These are phyloP conservation scores for Enoplosus armatus DNA, from an alignment of 2,797 vertebrate genomes.

Conservation along the genomic window DNA sequence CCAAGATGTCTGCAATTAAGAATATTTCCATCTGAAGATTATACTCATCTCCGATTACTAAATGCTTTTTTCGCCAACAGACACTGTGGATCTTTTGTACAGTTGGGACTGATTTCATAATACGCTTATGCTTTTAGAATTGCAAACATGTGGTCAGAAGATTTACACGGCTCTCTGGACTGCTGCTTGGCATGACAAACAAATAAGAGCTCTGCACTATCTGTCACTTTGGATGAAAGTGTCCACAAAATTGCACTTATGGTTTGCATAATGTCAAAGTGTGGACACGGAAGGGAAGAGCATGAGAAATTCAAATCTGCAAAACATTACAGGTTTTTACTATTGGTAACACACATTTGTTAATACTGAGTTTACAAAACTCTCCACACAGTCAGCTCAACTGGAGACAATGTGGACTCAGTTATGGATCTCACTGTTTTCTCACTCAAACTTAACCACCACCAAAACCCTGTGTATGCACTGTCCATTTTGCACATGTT, in stretches of 20 bases:
- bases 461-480: too few species aligned
- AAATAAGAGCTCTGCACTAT: not conserved
- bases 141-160: constrained; percentile 24
- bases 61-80: constrained; percentile 39
- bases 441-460: too few species aligned
- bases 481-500: too few species aligned
- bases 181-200: not conserved
- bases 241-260: not conserved
- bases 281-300: not conserved
- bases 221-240: constrained; percentile 5
- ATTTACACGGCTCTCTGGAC: constrained; percentile 13
- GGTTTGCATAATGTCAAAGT: constrained; percentile 3
- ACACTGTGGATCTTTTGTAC: constrained; percentile 28
- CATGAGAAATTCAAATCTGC: not conserved
- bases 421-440: too few species aligned
- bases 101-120: constrained; percentile 44
- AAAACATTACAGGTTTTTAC: not conserved
- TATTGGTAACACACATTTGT: not conserved
- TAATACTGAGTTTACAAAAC: too few species aligned
- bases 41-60: constrained; percentile 59
- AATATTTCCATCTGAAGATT: constrained; percentile 67
- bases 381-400: too few species aligned
- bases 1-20: constrained; percentile 63
- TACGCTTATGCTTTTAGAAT: constrained; percentile 40
- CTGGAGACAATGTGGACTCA: too few species aligned